Base-by-base conservation (phyloP, 2,888 invertebrate genomes). In the Omphaloscelis lunosa region DNA sequence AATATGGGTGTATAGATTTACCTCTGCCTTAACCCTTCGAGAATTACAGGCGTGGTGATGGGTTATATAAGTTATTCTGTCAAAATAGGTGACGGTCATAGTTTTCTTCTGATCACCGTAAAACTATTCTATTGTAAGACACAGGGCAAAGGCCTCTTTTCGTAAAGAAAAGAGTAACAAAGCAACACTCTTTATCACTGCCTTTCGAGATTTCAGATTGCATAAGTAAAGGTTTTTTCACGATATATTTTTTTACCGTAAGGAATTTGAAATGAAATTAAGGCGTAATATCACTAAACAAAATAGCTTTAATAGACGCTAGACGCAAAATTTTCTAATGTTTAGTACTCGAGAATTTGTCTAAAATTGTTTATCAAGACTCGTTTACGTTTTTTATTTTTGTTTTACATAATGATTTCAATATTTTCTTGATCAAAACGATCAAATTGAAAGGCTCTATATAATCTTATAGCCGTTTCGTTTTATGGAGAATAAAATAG, bases 401-500 rank as follows among this genome's bases (percentile, higher is more conserved):
- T n/a, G n/a, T n/a, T n/a, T n/a, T n/a, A n/a, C 7, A 20, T 76
- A 12, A 82, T 51, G 27, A 62, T 51, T 63, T 58, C 67, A 51
- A 63, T 58, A 67, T 68, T 76, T 76, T 68, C 67, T 68, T n/a
- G 41, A 79, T 58, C 11, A n/a, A 34, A 58, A 53, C 51, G 62
- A 77, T 79, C 51, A 53, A 65, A 82, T 63, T 63, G 63, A 65
- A 76, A 79, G 45, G 34, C n/a, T 56, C 56, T 53, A 27, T 77
- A 68, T 81, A 63, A 75, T 63, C 15, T 11, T 65, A 34, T 29
- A 45, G 51, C 11, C 77, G 27, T 77, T 79, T 53, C 63, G 34
- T 77, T 79, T 79, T 79, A 79, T 59, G 79, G 51, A 29, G 34
- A 79, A 79, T 79, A 68, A 79, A 79, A 68, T 17, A 27, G 27